phyloP scores from a whole-genome alignment of 2,888 invertebrate species.

The Argynnis bischoffii region DNA sequence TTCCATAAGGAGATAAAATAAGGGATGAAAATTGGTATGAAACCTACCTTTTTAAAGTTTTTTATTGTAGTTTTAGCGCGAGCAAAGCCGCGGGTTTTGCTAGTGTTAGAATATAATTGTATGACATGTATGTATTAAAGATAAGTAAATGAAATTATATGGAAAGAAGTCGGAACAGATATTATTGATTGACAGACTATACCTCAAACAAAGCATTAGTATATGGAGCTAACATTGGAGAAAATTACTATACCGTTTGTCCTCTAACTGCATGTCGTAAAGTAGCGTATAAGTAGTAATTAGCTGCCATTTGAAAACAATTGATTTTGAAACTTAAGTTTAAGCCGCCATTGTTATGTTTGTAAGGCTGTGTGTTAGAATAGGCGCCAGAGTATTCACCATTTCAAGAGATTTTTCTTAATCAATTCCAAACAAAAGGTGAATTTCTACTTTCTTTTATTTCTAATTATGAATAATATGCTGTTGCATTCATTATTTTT shows the following conservation, averaged over 20 bases:
- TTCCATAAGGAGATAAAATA: too few species aligned
- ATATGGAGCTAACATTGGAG: constrained; percentile 39
- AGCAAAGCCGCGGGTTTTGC: too few species aligned
- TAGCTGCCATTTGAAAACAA: constrained; percentile 51
- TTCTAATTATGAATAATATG: constrained; percentile 17
- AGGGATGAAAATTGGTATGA: too few species aligned
- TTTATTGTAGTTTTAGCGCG: too few species aligned
- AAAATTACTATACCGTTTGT: constrained; percentile 44
- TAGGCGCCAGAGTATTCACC: constrained; percentile 21
- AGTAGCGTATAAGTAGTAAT: constrained; percentile 50
- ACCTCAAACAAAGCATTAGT: constrained; percentile 36
- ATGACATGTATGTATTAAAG: too few species aligned
- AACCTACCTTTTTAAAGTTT: too few species aligned
- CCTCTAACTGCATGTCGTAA: constrained; percentile 43
- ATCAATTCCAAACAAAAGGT: constrained; percentile 33
- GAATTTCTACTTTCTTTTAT: constrained; percentile 28
- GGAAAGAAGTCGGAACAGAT: neutral
- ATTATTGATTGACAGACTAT: constrained; percentile 25
- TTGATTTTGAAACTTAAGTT: constrained; percentile 47
- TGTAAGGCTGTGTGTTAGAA: constrained; percentile 34
- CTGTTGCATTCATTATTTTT: constrained; percentile 2
- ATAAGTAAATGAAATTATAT: neutral
- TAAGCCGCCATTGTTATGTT: constrained; percentile 39
- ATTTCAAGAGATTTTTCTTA: constrained; percentile 27
- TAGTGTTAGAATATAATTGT: too few species aligned